Evolutionary conservation across 2,888 invertebrate species (phyloP).

Genomic region (Rhyacophila evoluta): DNA sequence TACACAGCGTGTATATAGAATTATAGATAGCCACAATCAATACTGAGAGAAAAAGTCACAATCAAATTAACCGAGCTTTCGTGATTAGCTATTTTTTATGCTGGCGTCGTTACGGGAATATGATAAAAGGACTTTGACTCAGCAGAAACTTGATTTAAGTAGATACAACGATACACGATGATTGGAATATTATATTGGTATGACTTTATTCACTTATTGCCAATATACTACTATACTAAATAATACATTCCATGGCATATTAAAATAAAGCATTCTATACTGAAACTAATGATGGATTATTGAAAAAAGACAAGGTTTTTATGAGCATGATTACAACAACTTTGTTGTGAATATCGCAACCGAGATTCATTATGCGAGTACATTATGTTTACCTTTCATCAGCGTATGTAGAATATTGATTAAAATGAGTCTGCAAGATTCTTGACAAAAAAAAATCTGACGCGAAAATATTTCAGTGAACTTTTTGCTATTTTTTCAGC

Average conservation of each 20-base stretch:
- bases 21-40: too few species aligned
- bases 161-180: neutral
- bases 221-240: neutral
- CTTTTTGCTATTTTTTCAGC: slow-evolving; percentile 7
- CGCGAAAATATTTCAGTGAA: slow-evolving; percentile 1
- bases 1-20: too few species aligned
- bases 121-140: neutral
- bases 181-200: neutral
- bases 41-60: too few species aligned
- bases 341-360: neutral
- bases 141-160: too few species aligned
- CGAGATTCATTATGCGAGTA: neutral
- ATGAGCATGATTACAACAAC: neutral
- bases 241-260: neutral
- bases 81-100: neutral
- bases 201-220: neutral
- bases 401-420: neutral
- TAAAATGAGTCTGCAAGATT: slow-evolving; percentile 24
- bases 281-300: neutral
- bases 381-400: slow-evolving; percentile 20
- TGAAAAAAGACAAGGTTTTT: neutral
- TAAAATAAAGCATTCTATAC: neutral
- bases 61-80: too few species aligned
- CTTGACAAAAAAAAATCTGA: neutral
- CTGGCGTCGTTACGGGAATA: neutral